Conservation (phyloP, 64 coral and sea anemone genomes). For the Porites lutea region DNA sequence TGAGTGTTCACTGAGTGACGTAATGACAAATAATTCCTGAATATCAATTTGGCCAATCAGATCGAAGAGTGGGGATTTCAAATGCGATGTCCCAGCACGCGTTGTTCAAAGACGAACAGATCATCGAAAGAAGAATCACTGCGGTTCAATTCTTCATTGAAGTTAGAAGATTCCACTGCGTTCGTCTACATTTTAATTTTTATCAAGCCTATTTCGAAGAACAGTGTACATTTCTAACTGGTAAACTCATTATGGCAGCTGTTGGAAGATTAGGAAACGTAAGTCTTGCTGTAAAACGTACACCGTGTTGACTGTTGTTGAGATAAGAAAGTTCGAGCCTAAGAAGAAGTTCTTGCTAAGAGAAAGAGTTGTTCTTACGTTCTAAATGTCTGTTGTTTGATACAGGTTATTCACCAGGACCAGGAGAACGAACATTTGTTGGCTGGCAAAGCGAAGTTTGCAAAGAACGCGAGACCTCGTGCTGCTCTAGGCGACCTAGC, state of each 20-base stretch:
- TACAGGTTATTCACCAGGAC: constrained; percentile 25
- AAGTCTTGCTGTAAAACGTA: neutral
- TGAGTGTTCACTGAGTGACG: neutral
- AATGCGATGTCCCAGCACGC: constrained; percentile 60
- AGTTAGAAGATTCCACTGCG: neutral
- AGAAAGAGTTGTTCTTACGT: constrained; percentile 7
- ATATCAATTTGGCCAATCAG: constrained; percentile 82
- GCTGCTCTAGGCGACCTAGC: constrained; percentile 84
- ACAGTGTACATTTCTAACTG: neutral
- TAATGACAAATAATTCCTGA: constrained; percentile 37
- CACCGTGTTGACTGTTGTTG: neutral
- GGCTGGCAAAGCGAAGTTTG: constrained; percentile 52
- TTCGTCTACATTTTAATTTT: constrained; percentile 2
- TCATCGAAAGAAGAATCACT: neutral
- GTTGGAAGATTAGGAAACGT: constrained; percentile 52
- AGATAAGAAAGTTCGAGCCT: neutral
- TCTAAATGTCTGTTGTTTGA: neutral
- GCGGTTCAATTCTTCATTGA: neutral
- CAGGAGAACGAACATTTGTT: constrained; percentile 70
- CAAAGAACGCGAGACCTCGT: constrained; percentile 61
- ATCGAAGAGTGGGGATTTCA: constrained; percentile 85
- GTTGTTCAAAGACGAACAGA: constrained; percentile 58
- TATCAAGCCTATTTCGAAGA: neutral
- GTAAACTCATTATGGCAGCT: constrained; percentile 12
- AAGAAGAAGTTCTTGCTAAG: neutral